Conservation (phyloP, 2,113 vertebrate species). For the Natator depressus region DNA sequence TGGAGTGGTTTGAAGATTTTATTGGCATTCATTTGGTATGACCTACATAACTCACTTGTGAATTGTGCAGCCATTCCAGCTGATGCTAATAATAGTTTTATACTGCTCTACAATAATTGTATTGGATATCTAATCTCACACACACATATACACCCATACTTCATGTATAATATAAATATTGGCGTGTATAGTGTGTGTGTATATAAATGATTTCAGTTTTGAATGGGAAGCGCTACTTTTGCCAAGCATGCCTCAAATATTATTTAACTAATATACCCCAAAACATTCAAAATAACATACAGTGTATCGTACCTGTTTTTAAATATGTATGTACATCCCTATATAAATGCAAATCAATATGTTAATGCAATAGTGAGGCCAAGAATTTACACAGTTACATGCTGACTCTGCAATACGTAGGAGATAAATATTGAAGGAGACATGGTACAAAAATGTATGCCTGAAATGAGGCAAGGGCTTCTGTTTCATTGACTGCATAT, state of each 20-base stretch:
- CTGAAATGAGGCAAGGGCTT: neutral
- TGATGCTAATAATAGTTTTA: neutral
- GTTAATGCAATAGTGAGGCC: neutral
- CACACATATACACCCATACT: neutral
- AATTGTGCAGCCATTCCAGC: slow-evolving; percentile 19
- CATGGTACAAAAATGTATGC: neutral
- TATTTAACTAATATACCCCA: neutral
- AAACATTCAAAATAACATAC: slow-evolving; percentile 1
- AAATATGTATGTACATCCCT: neutral
- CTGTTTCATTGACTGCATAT: neutral
- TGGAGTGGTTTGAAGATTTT: neutral
- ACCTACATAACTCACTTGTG: neutral
- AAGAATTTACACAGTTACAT: neutral
- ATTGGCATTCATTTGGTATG: neutral
- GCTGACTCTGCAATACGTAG: neutral
- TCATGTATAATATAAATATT: neutral
- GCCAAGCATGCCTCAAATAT: slow-evolving; percentile 9
- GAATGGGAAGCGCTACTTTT: slow-evolving; percentile 37
- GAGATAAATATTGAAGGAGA: neutral
- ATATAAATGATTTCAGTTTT: slow-evolving; percentile 14
- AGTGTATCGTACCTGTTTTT: neutral
- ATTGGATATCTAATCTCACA: slow-evolving; percentile 23
- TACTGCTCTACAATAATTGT: neutral
- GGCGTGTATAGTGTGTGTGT: neutral
- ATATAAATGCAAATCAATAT: neutral